Conservation (phyloP, 1,140 invertebrate genomes). For the Drosophila melanogaster region DNA sequence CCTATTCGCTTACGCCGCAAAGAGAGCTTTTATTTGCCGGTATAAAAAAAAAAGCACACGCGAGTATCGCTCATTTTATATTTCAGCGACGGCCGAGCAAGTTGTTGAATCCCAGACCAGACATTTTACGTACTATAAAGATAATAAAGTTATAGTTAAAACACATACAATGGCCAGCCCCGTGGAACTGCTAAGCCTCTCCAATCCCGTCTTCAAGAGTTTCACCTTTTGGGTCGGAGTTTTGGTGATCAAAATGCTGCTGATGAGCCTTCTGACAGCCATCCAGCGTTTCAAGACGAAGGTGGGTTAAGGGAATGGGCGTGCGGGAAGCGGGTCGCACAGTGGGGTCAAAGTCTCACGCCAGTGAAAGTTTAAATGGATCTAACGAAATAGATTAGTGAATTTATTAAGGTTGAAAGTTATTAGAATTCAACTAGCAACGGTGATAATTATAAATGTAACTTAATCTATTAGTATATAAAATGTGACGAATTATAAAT, state of each 20-base stretch:
- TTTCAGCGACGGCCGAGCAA: conserved; percentile 9
- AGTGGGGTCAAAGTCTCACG: conserved; percentile 47
- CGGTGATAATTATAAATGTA: neutral
- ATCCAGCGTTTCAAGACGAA: conserved; percentile 86
- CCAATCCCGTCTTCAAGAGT: conserved; percentile 85
- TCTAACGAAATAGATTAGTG: neutral
- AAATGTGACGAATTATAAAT: too few relatives aligned
- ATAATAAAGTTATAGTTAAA: neutral
- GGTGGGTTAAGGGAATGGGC: conserved; percentile 85
- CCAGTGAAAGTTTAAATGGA: conserved; percentile 19
- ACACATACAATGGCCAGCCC: conserved; percentile 47
- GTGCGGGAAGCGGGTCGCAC: conserved; percentile 15
- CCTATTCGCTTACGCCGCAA: neutral
- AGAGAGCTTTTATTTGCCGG: conserved; percentile 6
- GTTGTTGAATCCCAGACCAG: neutral
- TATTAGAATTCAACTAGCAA: neutral
- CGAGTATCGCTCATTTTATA: conserved; percentile 20
- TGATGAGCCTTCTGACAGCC: conserved; percentile 86
- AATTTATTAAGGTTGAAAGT: neutral
- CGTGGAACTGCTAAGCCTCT: conserved; percentile 65
- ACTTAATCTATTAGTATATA: too few relatives aligned
- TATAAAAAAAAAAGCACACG: conserved; percentile 35
- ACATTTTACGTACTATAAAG: neutral
- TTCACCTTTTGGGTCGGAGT: conserved; percentile 87
- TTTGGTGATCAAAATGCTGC: conserved; percentile 87